Percentiles rank a stretch among this genome's conserved stretches.
Conservation (phyloP, 2,113 vertebrate genomes). For the Sardina pilchardus region DNA sequence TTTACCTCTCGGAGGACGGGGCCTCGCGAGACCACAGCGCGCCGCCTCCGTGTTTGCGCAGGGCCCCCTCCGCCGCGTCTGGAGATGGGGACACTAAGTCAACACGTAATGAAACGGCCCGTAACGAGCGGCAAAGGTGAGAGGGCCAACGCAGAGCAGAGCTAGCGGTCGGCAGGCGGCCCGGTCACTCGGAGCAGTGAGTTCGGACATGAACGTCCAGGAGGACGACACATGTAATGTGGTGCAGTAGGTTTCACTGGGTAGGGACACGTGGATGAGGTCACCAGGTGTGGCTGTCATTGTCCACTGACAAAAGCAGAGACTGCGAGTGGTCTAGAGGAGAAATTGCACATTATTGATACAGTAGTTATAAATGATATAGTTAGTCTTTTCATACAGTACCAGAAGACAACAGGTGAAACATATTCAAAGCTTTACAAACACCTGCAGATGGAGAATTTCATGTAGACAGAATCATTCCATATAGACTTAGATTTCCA, state of each 20-base stretch:
- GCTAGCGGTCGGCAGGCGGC: background rate
- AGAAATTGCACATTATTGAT: too few relatives aligned
- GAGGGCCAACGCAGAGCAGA: background rate
- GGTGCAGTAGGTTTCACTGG: background rate
- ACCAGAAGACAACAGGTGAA: background rate
- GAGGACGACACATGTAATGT: background rate
- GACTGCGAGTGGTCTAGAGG: too few relatives aligned
- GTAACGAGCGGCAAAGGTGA: background rate
- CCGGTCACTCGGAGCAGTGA: background rate
- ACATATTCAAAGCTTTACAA: background rate
- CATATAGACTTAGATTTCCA: background rate
- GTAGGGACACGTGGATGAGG: background rate
- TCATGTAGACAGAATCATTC: background rate
- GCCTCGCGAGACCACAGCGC: slow-evolving; percentile 25
- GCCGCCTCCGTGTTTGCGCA: background rate
- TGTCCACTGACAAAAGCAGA: too few relatives aligned
- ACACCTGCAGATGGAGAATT: background rate
- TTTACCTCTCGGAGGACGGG: slow-evolving; percentile 40
- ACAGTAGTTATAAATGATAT: too few relatives aligned
- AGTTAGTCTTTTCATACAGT: background rate
- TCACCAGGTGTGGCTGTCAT: too few relatives aligned
- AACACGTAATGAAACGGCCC: background rate
- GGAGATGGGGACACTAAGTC: background rate
- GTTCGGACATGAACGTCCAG: background rate
- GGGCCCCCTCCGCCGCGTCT: background rate